Evolutionary conservation across 2,888 invertebrate genomes (phyloP), one percentile per base, ranked within the genome.

Genomic region (Litoditis marina): DNA sequence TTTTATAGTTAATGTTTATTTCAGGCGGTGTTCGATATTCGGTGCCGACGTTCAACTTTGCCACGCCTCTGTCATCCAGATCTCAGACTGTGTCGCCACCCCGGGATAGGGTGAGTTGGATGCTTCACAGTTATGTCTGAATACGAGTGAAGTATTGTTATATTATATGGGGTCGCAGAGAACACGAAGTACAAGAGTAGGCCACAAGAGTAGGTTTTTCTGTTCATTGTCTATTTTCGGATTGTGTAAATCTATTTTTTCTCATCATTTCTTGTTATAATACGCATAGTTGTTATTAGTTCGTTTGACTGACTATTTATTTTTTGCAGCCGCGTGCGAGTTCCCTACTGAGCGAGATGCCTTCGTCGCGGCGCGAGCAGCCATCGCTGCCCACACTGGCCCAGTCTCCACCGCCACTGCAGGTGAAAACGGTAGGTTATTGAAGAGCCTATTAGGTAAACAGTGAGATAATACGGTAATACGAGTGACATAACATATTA

Each of bases 271-370:
- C 16, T 39, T 39, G 39, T 39, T 39, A 39, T 39, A 39, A 39
- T 39, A n/a, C 11, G 39, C 13, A 13, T 39, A 13, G 11, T 39
- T 39, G 11, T n/a, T 39, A 39, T 39, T 39, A 39, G 13, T 13
- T 13, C 39, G 13, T 39, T 11, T 13, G n/a, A n/a, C n/a, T n/a
- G n/a, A n/a, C n/a, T n/a, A n/a, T n/a, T n/a, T n/a, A 16, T 16
- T 25, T 30, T 46, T 51, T 60, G 27, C 60, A 60, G 60, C 52
- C 52, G n/a, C 60, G 60, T 30, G 51, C 62, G 27, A 46, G 34
- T 44, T 62, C 62, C 19, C 47, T 63, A 27, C 46, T 63, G 19
- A 39, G 46, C 28, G 44, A 57, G 27, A 63, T 63, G 63, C 63
- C 63, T 25, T 58, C 58, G 6, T 16, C 58, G 31, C 27, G 32